Conservation (phyloP, 1,140 invertebrate species). For the Conus ventricosus region DNA sequence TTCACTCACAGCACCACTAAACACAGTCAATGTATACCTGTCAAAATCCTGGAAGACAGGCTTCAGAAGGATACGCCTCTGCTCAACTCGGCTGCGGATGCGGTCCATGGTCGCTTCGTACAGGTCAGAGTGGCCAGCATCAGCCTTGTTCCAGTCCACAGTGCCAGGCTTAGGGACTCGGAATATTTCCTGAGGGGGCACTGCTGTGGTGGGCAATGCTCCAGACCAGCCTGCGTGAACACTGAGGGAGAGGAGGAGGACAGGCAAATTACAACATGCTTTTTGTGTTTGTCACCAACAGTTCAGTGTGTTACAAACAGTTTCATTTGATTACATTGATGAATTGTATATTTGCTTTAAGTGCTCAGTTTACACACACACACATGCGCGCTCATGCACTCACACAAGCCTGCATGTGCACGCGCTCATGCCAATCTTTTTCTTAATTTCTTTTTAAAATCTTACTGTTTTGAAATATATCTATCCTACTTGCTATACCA, state of each 20-base stretch:
- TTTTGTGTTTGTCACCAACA: too few relatives aligned
- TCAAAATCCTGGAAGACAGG: constrained; percentile 74
- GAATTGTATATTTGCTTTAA: too few relatives aligned
- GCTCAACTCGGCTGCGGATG: constrained; percentile 60
- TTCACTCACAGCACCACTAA: not conserved
- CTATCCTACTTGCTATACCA: too few relatives aligned
- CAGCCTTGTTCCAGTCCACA: constrained; percentile 66
- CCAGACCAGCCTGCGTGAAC: constrained; percentile 71
- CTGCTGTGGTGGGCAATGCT: constrained; percentile 65
- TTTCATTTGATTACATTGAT: too few relatives aligned
- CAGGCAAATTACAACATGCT: too few relatives aligned
- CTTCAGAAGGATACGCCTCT: constrained; percentile 69
- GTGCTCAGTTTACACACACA: too few relatives aligned
- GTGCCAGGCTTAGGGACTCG: constrained; percentile 73
- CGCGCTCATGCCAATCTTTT: too few relatives aligned
- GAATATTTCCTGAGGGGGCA: constrained; percentile 70
- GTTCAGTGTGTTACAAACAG: too few relatives aligned
- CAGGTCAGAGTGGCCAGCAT: constrained; percentile 62
- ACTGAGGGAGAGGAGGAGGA: constrained; percentile 59
- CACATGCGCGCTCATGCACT: too few relatives aligned
- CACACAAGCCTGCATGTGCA: too few relatives aligned
- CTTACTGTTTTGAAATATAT: too few relatives aligned
- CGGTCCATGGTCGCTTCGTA: constrained; percentile 67
- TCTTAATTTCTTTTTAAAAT: too few relatives aligned
- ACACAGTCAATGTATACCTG: constrained; percentile 51